Evolutionary conservation across 2,888 invertebrate genomes (phyloP), one percentile per base, ranked within the genome.

Genomic region (Acholoe squamosa): DNA sequence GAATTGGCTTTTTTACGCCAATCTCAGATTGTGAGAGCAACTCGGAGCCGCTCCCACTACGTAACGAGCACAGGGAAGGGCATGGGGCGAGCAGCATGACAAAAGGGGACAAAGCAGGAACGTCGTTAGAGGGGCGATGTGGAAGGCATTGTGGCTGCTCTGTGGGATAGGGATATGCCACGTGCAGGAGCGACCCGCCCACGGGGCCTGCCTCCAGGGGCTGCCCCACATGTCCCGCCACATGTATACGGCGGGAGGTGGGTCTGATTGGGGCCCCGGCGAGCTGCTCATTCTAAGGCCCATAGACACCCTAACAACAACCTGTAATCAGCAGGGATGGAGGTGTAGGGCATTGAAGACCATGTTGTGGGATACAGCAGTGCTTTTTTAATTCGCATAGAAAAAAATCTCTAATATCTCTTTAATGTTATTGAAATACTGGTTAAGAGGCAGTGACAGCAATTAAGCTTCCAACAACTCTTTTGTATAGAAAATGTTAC

Each of bases 1-100:
- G 86, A 86, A 86, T 86, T 86, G 54, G 86, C 54, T 86, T 86
- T 86, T 86, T 86, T 86, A 86, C 56, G 86, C 86, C 56, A 86
- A 54, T 56, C 86, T 54, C 52, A 12, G 86, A 86, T 86, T 54
- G 86, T 86, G 25, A 25, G 86, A n/a, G 86, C 54, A 28, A 54
- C 86, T 86, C 43, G 43, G 43, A 43, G 43, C 43, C 43, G 43
- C 52, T 86, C 54, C 16, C 76, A 16, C 71, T 33, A 43, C 33
- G 25, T 76, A 80, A 86, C 28, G 52, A 86, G 86, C 16, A 22
- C 19, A 28, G 5, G 31, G 77, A n/a, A 43, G 43, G 77, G 28
- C n/a, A 77, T 19, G 84, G 43, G 86, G 25, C 28, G 54, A 86
- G 51, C 28, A 52, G 22, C 31, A 54, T 86, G 31, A 86, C 86